Conservation (phyloP, 2,888 invertebrate species). For the Philonicus albiceps region DNA sequence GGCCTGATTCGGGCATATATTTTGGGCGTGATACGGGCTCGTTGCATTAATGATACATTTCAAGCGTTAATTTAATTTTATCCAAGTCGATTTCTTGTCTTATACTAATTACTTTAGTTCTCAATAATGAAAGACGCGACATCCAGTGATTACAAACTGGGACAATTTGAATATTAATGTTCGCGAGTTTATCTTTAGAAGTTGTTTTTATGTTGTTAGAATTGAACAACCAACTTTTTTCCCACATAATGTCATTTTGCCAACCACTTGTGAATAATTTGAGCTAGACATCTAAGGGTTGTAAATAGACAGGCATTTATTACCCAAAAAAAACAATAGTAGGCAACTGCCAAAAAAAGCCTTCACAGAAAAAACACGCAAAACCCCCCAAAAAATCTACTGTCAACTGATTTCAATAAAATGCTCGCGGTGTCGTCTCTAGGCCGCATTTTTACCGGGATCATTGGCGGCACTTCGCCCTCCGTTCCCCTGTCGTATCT, state of each 20-base stretch:
- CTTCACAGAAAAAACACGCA: background rate
- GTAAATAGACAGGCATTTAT: background rate
- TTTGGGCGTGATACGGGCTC: too few relatives aligned
- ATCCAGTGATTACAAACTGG: too few relatives aligned
- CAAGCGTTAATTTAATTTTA: too few relatives aligned
- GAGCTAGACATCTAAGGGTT: background rate
- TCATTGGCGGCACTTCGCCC: background rate
- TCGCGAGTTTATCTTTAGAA: too few relatives aligned
- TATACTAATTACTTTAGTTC: too few relatives aligned
- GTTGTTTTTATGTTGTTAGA: background rate
- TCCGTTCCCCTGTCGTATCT: background rate
- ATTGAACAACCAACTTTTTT: background rate
- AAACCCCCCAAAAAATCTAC: conserved; percentile 36
- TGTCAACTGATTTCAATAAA: conserved; percentile 34
- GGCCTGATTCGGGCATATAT: too few relatives aligned
- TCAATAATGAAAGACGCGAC: too few relatives aligned
- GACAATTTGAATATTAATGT: too few relatives aligned
- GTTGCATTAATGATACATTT: too few relatives aligned
- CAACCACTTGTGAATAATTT: background rate
- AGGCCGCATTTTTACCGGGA: conserved; percentile 6
- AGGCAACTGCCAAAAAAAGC: background rate
- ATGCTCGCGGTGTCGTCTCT: conserved; percentile 35
- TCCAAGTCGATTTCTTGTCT: too few relatives aligned
- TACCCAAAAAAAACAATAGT: background rate
- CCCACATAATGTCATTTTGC: background rate